Percentiles rank a stretch among this genome's conserved stretches.
Conservation (phyloP, 2,888 invertebrate species). For the Dexiosoma caninum region DNA sequence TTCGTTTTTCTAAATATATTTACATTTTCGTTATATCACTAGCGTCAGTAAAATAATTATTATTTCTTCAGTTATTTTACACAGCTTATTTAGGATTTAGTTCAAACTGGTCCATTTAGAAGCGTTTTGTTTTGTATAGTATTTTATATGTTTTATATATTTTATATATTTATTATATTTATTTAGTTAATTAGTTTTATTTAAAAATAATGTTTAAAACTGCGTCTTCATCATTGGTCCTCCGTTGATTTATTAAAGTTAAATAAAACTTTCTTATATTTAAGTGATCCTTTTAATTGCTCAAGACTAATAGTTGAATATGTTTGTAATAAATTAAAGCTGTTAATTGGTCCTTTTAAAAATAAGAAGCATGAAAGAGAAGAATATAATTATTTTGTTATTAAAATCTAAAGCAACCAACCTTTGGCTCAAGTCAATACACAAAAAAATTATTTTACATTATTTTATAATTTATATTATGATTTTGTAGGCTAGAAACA, state of each 20-base stretch:
- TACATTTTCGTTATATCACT: conserved; percentile 30
- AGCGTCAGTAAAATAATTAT: not conserved
- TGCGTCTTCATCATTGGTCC: conserved; percentile 29
- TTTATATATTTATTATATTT: conserved; percentile 6
- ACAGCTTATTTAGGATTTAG: conserved; percentile 18
- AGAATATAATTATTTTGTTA: not conserved
- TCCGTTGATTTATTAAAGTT: not conserved
- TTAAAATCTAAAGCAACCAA: not conserved
- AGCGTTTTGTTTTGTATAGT: not conserved
- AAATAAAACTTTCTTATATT: not conserved
- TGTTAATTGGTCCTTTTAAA: conserved; percentile 36
- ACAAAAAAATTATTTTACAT: not conserved
- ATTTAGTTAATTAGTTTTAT: not conserved
- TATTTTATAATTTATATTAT: too few species aligned
- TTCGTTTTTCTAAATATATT: conserved; percentile 13
- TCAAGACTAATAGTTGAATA: conserved; percentile 12
- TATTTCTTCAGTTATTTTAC: not conserved
- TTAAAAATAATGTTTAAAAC: not conserved
- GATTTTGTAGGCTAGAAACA: too few species aligned
- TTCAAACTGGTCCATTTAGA: conserved; percentile 24
- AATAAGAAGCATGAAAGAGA: not conserved
- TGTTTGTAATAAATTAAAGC: conserved; percentile 23
- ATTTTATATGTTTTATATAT: conserved; percentile 16
- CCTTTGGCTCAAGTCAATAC: conserved; percentile 34
- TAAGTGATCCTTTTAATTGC: conserved; percentile 26